A percentile compares a stretch with the other conserved stretches of the same genome.
phyloP scores from a whole-genome alignment of 2,797 vertebrate species.

The Spheniscus humboldti region DNA sequence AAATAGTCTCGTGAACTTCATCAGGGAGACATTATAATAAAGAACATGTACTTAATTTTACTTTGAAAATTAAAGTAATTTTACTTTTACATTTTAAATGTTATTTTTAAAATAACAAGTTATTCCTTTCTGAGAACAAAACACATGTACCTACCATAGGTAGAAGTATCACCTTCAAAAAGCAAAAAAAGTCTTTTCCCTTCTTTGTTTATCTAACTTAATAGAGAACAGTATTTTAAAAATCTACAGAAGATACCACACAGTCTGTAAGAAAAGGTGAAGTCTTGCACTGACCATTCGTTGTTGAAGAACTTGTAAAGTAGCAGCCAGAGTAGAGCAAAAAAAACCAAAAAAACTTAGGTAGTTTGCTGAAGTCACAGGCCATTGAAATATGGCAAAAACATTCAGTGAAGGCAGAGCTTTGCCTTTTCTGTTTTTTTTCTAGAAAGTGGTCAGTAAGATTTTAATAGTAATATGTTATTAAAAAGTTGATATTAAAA shows the following conservation, averaged over 20 bases:
- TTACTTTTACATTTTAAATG: background rate
- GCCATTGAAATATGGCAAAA: background rate
- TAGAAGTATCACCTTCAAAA: background rate
- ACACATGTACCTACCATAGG: fast-evolving
- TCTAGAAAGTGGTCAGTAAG: background rate
- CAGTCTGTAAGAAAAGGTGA: background rate
- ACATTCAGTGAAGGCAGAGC: background rate
- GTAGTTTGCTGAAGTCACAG: background rate
- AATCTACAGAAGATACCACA: background rate
- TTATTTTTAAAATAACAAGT: background rate
- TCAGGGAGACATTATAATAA: background rate
- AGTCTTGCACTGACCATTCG: background rate
- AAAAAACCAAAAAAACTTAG: background rate
- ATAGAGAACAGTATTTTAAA: background rate
- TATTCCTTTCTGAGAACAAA: background rate
- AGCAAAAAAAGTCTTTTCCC: background rate
- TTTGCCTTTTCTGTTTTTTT: background rate
- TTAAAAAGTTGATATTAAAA: background rate
- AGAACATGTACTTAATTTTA: background rate
- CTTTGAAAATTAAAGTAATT: background rate
- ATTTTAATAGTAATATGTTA: background rate
- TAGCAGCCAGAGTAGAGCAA: background rate
- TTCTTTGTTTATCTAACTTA: background rate
- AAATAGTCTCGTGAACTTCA: background rate
- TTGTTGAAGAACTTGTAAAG: background rate